These are phyloP conservation scores for Bombyx mori DNA, from an alignment of 1,140 invertebrate species.

Conservation along the genomic window DNA sequence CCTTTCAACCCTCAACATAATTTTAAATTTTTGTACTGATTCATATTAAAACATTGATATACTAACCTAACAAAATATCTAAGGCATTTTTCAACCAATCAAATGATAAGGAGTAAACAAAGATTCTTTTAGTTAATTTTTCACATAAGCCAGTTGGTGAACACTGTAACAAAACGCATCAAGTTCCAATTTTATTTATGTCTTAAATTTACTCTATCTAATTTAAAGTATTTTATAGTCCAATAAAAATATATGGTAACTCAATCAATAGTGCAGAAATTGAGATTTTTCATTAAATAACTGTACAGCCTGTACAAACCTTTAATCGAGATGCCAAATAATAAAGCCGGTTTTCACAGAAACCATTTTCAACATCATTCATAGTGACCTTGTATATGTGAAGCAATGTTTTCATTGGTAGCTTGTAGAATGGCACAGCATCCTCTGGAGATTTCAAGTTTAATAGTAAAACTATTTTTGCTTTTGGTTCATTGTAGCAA, in stretches of 20 bases:
- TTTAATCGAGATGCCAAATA: constrained; percentile 50
- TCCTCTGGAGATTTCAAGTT: constrained; percentile 48
- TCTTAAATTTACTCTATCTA: not conserved
- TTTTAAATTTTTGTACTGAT: too few relatives aligned
- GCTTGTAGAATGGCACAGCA: constrained; percentile 51
- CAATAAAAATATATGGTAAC: too few relatives aligned
- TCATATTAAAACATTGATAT: not conserved
- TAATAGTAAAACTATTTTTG: constrained; percentile 37
- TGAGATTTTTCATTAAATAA: too few relatives aligned
- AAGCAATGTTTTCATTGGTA: constrained; percentile 39
- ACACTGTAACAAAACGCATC: constrained; percentile 31
- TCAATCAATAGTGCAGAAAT: too few relatives aligned
- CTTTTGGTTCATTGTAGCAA: constrained; percentile 23
- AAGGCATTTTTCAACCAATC: constrained; percentile 56
- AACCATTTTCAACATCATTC: constrained; percentile 38
- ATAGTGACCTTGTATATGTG: constrained; percentile 44
- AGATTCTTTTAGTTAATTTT: constrained; percentile 47
- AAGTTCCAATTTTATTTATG: too few relatives aligned
- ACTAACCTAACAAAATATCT: constrained; percentile 48
- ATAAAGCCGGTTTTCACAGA: constrained; percentile 60
- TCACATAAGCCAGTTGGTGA: constrained; percentile 39
- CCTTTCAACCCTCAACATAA: too few relatives aligned
- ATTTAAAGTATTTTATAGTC: not conserved
- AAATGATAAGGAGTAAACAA: constrained; percentile 60
- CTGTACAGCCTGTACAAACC: constrained; percentile 18